A percentile compares a stretch with the other conserved stretches of the same genome.
Evolutionary conservation across 2,113 vertebrate genomes (phyloP).

Genomic region (Emydocephalus ijimae): DNA sequence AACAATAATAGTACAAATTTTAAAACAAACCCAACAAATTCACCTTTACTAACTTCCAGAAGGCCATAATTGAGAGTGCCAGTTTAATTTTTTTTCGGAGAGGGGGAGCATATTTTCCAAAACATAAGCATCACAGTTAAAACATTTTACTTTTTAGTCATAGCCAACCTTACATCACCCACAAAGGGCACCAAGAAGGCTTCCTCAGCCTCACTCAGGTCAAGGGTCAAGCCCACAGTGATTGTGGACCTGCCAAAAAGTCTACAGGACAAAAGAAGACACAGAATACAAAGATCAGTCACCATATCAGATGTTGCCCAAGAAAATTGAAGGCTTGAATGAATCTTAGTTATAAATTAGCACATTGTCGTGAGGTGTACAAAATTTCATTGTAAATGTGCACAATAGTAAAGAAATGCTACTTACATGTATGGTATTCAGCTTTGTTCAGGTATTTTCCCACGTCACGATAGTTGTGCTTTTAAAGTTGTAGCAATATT

Average conservation of each 20-base stretch:
- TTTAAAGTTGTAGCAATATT: no score
- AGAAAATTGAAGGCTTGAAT: background rate
- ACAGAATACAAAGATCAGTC: background rate
- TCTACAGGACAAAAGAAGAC: background rate
- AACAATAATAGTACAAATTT: background rate
- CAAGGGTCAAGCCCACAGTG: background rate
- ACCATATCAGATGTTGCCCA: background rate
- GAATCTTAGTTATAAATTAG: background rate
- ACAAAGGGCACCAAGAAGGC: background rate
- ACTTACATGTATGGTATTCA: no score
- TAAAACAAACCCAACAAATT: background rate
- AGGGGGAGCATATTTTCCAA: background rate
- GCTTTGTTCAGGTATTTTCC: no score
- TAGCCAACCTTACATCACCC: background rate
- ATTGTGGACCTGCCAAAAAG: background rate
- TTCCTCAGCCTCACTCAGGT: background rate
- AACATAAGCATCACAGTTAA: background rate
- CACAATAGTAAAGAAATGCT: background rate
- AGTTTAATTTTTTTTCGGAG: background rate
- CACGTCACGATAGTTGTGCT: no score
- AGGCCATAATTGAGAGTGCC: background rate
- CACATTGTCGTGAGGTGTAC: background rate
- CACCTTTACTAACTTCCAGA: background rate
- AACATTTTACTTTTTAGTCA: background rate
- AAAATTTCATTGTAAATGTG: background rate